Conservation (phyloP, 2,888 invertebrate species). For the Cheilosia variabilis region DNA sequence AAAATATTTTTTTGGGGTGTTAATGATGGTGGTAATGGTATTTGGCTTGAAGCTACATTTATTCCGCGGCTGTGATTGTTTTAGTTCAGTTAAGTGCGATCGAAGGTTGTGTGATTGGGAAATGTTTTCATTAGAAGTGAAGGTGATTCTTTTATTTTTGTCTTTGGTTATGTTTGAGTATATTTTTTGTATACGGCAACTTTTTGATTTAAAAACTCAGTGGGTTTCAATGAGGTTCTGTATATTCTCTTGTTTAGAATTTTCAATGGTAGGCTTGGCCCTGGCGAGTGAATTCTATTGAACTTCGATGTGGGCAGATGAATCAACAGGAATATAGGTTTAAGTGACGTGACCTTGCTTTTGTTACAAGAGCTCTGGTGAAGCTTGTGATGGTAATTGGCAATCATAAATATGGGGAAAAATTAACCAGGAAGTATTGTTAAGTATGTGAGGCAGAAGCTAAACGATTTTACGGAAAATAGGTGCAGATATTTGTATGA, state of each 20-base stretch:
- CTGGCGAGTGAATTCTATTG: no score
- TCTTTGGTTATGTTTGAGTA: conserved; percentile 3
- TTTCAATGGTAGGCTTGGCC: background rate
- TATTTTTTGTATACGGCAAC: background rate
- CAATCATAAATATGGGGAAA: no score
- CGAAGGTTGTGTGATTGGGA: conserved; percentile 44
- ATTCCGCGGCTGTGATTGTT: conserved; percentile 22
- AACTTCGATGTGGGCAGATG: no score
- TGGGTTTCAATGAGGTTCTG: background rate
- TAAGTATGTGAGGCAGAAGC: no score
- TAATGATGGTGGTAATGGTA: conserved; percentile 17
- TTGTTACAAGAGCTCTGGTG: no score
- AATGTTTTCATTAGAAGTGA: conserved; percentile 26
- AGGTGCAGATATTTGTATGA: no score
- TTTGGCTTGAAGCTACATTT: conserved; percentile 3
- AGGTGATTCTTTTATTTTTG: conserved; percentile 17
- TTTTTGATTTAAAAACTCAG: background rate
- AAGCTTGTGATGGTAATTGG: no score
- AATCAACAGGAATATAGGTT: no score
- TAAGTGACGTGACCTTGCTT: no score
- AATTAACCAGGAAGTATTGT: no score
- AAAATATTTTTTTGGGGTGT: conserved; percentile 18
- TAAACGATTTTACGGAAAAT: no score
- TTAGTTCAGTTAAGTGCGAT: conserved; percentile 41
- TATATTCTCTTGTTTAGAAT: background rate